These are phyloP conservation scores for Neria commutata DNA, from an alignment of 2,888 invertebrate genomes.

Conservation along the genomic window DNA sequence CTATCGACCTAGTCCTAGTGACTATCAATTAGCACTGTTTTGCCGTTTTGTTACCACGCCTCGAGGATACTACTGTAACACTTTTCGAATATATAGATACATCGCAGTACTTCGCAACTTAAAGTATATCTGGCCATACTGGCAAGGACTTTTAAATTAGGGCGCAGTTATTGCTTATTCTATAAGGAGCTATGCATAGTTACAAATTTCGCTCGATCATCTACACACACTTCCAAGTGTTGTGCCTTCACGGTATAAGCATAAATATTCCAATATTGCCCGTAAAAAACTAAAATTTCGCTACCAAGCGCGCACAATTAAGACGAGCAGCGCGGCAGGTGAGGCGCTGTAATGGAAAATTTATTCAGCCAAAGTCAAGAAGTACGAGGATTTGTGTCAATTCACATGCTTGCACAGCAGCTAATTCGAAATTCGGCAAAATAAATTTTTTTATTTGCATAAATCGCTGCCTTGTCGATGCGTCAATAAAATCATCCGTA, in stretches of 20 bases:
- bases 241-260: constrained; percentile 5
- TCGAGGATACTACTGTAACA: too few relatives aligned
- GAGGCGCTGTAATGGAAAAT: constrained; percentile 17
- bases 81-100: too few relatives aligned
- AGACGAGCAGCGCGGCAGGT: constrained; percentile 24
- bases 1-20: too few relatives aligned
- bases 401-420: constrained; percentile 28
- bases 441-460: constrained; percentile 4
- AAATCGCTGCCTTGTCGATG: constrained; percentile 47
- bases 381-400: constrained; percentile 44
- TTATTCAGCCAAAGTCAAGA: constrained; percentile 1
- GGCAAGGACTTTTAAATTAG: too few relatives aligned
- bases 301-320: background rate
- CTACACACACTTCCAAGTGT: too few relatives aligned
- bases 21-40: too few relatives aligned
- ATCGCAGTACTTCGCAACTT: too few relatives aligned
- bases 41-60: too few relatives aligned
- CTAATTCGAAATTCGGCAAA: background rate
- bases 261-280: constrained; percentile 6
- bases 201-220: too few relatives aligned
- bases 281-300: constrained; percentile 11
- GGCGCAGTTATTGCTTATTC: too few relatives aligned
- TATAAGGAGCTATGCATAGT: too few relatives aligned
- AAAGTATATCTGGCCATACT: too few relatives aligned
- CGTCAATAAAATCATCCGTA: constrained; percentile 51